These are phyloP conservation scores for Drosophila buzzatii DNA, from an alignment of 2,888 invertebrate genomes.

Conservation along the genomic window DNA sequence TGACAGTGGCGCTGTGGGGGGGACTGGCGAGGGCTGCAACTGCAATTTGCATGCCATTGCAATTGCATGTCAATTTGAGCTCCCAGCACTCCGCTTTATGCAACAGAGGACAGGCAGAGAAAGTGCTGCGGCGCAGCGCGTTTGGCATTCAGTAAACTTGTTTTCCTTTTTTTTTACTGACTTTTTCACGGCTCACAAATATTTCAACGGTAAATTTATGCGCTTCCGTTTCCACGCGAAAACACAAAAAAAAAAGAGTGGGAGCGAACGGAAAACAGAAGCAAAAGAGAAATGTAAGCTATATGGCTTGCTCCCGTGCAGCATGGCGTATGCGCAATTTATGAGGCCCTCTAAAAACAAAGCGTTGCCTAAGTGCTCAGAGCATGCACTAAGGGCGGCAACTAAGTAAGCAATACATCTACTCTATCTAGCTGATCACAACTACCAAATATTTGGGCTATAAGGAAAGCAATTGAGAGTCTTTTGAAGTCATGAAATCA, in stretches of 20 bases:
- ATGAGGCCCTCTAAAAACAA: conserved; percentile 68
- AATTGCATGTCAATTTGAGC: conserved; percentile 64
- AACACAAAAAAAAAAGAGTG: not conserved
- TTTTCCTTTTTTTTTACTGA: conserved; percentile 16
- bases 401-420: conserved; percentile 45
- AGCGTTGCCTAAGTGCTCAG: conserved; percentile 51
- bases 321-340: conserved; percentile 74
- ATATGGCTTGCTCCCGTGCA: conserved; percentile 36
- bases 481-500: no score
- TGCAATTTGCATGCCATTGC: conserved; percentile 68
- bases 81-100: conserved; percentile 22
- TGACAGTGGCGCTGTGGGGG: conserved; percentile 14
- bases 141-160: conserved; percentile 41
- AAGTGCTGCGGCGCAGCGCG: conserved; percentile 43
- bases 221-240: conserved; percentile 41
- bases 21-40: not conserved
- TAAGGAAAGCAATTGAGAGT: not conserved
- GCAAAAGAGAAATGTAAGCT: conserved; percentile 27
- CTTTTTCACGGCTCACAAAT: conserved; percentile 69
- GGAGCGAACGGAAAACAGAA: not conserved
- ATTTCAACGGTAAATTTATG: conserved; percentile 72
- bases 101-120: conserved; percentile 26
- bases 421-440: not conserved
- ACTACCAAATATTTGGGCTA: not conserved
- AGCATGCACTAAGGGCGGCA: conserved; percentile 15